Conservation (phyloP, 2,797 vertebrate genomes). For the Malacoraja senta region DNA sequence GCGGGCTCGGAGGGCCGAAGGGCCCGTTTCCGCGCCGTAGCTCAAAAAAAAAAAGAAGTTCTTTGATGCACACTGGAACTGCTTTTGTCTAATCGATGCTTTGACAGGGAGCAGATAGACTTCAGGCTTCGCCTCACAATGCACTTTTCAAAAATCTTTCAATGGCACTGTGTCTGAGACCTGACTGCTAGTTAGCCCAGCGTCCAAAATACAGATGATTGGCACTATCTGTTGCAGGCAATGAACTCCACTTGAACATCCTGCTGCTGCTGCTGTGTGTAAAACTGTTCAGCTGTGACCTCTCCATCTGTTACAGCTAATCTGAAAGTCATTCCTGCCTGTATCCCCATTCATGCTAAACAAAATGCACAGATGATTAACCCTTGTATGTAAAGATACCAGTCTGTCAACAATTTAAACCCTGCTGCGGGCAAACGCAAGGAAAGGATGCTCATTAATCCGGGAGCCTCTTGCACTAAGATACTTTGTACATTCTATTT, state of each 20-base stretch:
- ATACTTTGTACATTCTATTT: background rate
- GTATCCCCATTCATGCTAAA: conserved; percentile 61
- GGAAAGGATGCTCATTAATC: background rate
- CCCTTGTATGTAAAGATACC: conserved; percentile 68
- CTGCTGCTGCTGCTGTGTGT: conserved; percentile 77
- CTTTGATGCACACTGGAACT: conserved; percentile 45
- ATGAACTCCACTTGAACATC: conserved; percentile 76
- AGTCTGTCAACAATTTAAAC: conserved; percentile 58
- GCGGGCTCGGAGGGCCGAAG: no score
- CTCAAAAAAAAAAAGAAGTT: background rate
- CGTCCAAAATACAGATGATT: conserved; percentile 57
- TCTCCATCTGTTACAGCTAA: conserved; percentile 83
- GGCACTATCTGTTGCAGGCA: conserved; percentile 74
- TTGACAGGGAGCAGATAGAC: conserved; percentile 55
- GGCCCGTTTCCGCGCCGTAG: no score
- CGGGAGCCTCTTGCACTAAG: no score
- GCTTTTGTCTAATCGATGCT: conserved; percentile 44
- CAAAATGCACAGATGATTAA: conserved; percentile 67
- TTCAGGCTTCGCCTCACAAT: conserved; percentile 54
- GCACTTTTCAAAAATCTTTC: conserved; percentile 52
- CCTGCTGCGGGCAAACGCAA: conserved; percentile 23
- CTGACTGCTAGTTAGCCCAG: conserved; percentile 58
- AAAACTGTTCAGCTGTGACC: conserved; percentile 82
- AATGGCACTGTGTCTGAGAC: conserved; percentile 46
- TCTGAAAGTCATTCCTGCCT: conserved; percentile 74